Conservation (phyloP, 2,113 vertebrate genomes). For the Micronisus gabar region DNA sequence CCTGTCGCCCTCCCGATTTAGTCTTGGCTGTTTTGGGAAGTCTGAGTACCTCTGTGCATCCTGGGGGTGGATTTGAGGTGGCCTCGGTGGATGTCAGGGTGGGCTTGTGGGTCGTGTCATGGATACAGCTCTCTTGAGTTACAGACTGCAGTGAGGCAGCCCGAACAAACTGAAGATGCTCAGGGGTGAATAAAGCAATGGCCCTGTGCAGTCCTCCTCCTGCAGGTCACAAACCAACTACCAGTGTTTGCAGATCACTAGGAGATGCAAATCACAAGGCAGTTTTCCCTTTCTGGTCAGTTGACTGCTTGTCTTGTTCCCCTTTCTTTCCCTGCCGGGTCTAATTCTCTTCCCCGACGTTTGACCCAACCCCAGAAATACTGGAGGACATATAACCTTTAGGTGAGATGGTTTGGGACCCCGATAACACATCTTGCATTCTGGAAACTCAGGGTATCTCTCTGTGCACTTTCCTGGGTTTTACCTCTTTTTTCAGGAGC, state of each 20-base stretch:
- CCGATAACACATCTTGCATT: neutral
- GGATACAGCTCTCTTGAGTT: neutral
- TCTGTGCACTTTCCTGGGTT: neutral
- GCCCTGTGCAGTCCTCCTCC: neutral
- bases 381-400: neutral
- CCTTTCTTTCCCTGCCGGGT: neutral
- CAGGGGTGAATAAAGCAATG: neutral
- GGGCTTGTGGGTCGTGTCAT: neutral
- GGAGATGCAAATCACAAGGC: neutral
- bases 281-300: neutral
- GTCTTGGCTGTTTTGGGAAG: neutral
- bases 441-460: neutral
- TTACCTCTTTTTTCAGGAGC: neutral
- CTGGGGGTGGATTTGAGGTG: neutral
- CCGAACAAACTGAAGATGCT: neutral
- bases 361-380: neutral
- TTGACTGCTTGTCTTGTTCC: neutral
- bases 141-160: neutral
- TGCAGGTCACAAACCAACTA: neutral
- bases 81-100: neutral
- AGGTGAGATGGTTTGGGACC: neutral
- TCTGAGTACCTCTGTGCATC: neutral
- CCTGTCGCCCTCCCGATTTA: accelerated
- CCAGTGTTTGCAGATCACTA: neutral
- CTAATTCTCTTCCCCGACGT: neutral